A percentile compares a stretch with the other conserved stretches of the same genome.
Conservation (phyloP, 2,797 vertebrate species). For the Paramormyrops hopkinsi region DNA sequence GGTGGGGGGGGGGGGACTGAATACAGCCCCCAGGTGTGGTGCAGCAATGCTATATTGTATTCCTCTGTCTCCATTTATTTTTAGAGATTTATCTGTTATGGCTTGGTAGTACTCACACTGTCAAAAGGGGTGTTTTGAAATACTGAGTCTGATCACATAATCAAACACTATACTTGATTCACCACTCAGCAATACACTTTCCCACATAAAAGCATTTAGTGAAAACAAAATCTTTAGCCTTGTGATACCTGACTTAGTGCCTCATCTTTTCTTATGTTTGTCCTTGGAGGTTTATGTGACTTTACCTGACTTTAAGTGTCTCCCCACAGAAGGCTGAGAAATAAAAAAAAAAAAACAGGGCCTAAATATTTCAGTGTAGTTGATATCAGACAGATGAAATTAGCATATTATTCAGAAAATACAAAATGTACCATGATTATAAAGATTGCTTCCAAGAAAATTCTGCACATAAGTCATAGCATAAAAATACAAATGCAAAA, state of each 20-base stretch:
- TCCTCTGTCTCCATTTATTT: neutral
- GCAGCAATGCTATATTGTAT: neutral
- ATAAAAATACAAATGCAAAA: neutral
- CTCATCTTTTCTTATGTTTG: neutral
- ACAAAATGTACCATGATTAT: slow-evolving; percentile 15
- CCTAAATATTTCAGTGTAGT: neutral
- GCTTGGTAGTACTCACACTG: neutral
- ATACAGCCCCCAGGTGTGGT: neutral
- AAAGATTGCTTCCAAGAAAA: neutral
- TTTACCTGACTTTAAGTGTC: neutral
- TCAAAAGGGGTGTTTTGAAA: neutral
- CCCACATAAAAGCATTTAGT: neutral
- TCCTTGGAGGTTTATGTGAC: neutral
- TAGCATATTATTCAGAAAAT: slow-evolving; percentile 3
- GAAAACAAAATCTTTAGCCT: neutral
- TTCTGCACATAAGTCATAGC: neutral
- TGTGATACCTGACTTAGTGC: neutral
- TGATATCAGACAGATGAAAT: neutral
- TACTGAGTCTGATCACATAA: neutral
- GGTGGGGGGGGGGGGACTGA: neutral
- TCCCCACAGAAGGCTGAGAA: neutral
- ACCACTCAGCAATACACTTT: neutral
- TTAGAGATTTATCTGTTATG: neutral
- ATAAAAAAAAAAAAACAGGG: neutral
- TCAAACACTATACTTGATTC: neutral